Conservation (phyloP, 2,113 vertebrate genomes). For the Myiopsitta monachus region DNA sequence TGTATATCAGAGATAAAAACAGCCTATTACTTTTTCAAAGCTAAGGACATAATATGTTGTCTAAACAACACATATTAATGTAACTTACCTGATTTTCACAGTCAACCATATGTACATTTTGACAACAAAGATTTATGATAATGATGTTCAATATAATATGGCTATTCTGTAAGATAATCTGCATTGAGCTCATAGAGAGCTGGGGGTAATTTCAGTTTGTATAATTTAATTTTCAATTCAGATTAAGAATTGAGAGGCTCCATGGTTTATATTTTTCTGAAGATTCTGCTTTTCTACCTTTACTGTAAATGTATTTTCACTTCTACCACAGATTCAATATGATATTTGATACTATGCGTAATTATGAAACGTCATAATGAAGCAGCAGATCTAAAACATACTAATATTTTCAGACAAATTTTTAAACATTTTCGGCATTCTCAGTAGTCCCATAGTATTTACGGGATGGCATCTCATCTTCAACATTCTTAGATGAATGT, state of each 20-base stretch:
- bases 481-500: not conserved
- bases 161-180: not conserved
- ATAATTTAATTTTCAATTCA: not conserved
- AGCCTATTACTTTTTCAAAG: not conserved
- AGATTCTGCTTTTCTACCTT: not conserved
- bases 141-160: constrained; percentile 1
- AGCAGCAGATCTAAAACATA: not conserved
- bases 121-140: not conserved
- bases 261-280: not conserved
- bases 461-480: not conserved
- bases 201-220: not conserved
- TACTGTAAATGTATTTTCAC: not conserved
- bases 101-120: not conserved
- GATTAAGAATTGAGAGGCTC: not conserved
- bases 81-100: constrained; percentile 4
- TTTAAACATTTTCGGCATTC: not conserved
- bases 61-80: not conserved
- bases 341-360: not conserved
- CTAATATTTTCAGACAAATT: not conserved
- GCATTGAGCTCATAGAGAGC: not conserved
- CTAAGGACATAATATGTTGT: not conserved
- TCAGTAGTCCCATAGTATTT: not conserved
- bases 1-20: not conserved
- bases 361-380: not conserved
- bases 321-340: not conserved